Evolutionary conservation across 2,888 invertebrate genomes (phyloP), one percentile per base, ranked within the genome.

Genomic region (Falcaria lacertinaria): DNA sequence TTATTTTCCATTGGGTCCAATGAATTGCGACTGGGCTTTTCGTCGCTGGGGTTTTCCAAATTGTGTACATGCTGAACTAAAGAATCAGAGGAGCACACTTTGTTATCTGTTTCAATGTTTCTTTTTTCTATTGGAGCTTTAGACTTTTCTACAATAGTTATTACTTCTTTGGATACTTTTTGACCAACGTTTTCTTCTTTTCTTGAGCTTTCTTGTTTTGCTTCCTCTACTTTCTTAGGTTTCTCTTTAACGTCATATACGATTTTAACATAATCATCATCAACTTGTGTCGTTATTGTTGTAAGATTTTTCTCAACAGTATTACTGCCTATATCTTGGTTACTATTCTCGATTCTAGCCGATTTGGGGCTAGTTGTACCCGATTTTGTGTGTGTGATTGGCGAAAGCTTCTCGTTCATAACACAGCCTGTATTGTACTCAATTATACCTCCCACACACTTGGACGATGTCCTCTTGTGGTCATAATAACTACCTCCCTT

Each of bases 21-120:
- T 0, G 68, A 69, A 6, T 44, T 45, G 22, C 49, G 63, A 28
- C 69, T 74, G 15, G 55, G 52, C 46, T 65, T 71, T 8, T 74
- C 72, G 34, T 65, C 54, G 39, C 69, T 74, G 1, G 77, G 68
- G 34, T 58, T 65, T 52, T 87, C 83, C 45, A 85, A 67, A 60
- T 85, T 72, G 49, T 82, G 70, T 5, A 86, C 64, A 43, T 80
- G 79, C 57, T 85, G 76, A 2, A 82, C 64, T 19, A 84, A 57
- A 15, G 83, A 84, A 57, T 81, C 77, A 2, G 85, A 83, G 0
- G 83, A 84, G 43, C 53, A 71, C 7, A 48, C 60, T 47, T 58
- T 74, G 28, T 28, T 7, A 4, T 57, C 59, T 3, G 50, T 40
- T 13, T 56, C 54, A 33, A 53, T 54, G 4, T 28, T 15, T 43